phyloP scores from a whole-genome alignment of 2,888 invertebrate genomes.

The Torymus aiolomorphi region DNA sequence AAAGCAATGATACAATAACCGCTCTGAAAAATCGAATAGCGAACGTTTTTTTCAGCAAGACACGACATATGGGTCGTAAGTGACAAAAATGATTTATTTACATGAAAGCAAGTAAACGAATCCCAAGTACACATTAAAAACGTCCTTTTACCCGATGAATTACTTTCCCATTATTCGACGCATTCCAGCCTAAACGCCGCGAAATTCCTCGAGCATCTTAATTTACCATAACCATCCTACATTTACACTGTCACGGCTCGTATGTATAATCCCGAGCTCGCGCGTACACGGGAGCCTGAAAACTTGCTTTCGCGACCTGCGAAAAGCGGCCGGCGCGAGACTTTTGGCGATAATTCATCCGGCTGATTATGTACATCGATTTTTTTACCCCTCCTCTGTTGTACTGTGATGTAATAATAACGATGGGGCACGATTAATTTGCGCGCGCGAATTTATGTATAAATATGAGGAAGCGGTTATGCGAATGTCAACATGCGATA shows the following conservation, averaged over 20 bases:
- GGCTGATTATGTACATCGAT: constrained; percentile 7
- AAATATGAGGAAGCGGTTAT: neutral
- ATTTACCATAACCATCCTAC: constrained; percentile 25
- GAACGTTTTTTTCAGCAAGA: too few relatives aligned
- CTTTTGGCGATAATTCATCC: constrained; percentile 44
- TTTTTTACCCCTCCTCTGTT: neutral
- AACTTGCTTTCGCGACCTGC: constrained; percentile 8
- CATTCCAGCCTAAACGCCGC: neutral
- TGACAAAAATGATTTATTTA: too few relatives aligned
- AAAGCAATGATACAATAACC: too few relatives aligned
- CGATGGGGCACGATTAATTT: constrained; percentile 20
- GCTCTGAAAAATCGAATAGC: too few relatives aligned
- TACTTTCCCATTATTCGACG: too few relatives aligned
- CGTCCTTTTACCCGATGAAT: too few relatives aligned
- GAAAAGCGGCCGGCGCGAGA: neutral
- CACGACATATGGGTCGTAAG: too few relatives aligned
- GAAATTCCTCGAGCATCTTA: neutral
- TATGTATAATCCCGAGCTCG: constrained; percentile 17
- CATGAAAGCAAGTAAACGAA: too few relatives aligned
- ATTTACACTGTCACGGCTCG: constrained; percentile 15
- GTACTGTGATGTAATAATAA: constrained; percentile 24
- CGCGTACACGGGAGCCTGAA: neutral
- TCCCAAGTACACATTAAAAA: too few relatives aligned
- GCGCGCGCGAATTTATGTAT: neutral
- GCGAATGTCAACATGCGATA: constrained; percentile 13